Base-by-base conservation (phyloP, 37 sponge, comb jelly and placozoan species). In the Theonella swinhoei region DNA sequence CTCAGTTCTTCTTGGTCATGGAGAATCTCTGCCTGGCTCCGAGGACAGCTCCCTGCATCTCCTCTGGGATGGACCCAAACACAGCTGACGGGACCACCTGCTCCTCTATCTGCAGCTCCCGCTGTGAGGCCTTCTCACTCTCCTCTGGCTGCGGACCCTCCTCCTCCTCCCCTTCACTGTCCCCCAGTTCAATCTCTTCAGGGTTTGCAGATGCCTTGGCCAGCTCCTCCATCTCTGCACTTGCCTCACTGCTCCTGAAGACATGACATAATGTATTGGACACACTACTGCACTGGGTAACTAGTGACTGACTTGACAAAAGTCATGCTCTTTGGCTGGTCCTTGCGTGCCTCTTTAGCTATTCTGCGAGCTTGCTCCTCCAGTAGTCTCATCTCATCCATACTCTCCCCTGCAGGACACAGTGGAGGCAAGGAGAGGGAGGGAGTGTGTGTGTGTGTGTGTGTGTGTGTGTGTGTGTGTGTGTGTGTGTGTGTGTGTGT, bases 141-240 rank as follows among this genome's bases (percentile, higher is more conserved):
- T 42, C 70, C 31, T 32, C 62, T 24, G 76, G 76, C 35, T 77
- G 80, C 42, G 64, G 89, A 41, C 73, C 86, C 25, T 76, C 83
- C 38, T 39, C 83, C 26, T 81, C 89, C 24, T 93, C 96, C 26
- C 90, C 97, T 2, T 82, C 97, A 64, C 92, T 92, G 32, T 91
- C 92, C 8, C 85, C 97, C 17, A 97, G 74, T 3, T 86, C 86
- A 42, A 97, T 97, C 75, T 97, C 97, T 75, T 97, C 97, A 17
- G 97, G 97, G 74, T 97, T 97, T 32, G 82, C 65, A 30, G 85
- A 39, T 2, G 77, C 87, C 35, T 79, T 77, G 20, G 84, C 92
- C 39, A 90, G 62, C 39, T 82, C 88, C 69, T 90, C 91, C 94
- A 94, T 90, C 64, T 94, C 94, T 25, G 88, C 82, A 30, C 88